Evolutionary conservation across 2,113 vertebrate genomes (phyloP), one percentile per base, ranked within the genome.

Genomic region (Nesoenas mayeri): DNA sequence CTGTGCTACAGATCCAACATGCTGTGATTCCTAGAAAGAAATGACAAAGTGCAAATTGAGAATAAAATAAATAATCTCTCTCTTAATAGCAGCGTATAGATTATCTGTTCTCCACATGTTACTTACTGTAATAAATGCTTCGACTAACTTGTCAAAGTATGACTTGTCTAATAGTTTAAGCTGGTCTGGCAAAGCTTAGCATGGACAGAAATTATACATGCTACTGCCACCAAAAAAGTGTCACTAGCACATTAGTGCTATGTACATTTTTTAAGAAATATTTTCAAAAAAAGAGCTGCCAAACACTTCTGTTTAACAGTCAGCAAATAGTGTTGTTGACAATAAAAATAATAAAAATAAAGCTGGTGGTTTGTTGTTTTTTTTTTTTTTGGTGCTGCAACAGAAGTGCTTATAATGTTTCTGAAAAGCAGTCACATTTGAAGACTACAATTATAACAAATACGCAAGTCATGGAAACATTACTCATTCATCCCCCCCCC

Each of bases 1-100:
- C 91, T 98, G 98, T 96, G 97, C 92, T 93, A 96, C 94, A 92
- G 98, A 96, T 95, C 60, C 96, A 82, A 97, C 86, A 17, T 94
- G 97, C 79, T 98, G 98, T 6, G 95, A 91, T 92, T 99, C 99
- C 99, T 99, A 96, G 74, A 73, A 95, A 95, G 53, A 72, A 74
- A 77, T 24, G 21, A 80, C 5, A 16, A 81, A 78, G 36, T 9
- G 20, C 10, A 88, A 80, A 64, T 2, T 85, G 38, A 93, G 72
- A 92, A 60, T 29, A 73, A 79, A 72, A 62, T 32, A 58, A 38
- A 60, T 10, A 6, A 61, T 2, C 11, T 64, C 25, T 82, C 66
- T 85, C 19, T 4, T 26, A 66, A 78, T 3, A 91, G 40, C 26
- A 40, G 24, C 0, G 1, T 12, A 53, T 12, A 0, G 0, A 17